Percentiles rank a stretch among this genome's conserved stretches.
These are phyloP conservation scores for Cephalopterus ornatus DNA, from an alignment of 2,113 vertebrate species.

Conservation along the genomic window DNA sequence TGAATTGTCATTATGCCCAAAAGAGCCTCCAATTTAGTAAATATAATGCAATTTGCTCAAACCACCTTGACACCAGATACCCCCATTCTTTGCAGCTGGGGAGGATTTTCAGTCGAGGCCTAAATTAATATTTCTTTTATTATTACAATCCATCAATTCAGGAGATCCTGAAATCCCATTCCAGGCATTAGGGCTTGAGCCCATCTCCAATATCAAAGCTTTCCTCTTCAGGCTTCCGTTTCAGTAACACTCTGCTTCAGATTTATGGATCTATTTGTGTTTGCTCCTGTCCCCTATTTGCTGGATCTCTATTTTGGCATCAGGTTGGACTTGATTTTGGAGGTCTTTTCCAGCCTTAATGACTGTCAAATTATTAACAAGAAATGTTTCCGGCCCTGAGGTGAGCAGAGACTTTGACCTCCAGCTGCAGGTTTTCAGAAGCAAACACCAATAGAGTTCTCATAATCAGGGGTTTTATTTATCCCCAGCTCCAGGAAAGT, in stretches of 20 bases:
- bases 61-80: background rate
- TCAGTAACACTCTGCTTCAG: background rate
- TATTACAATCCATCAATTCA: background rate
- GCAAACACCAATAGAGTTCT: background rate
- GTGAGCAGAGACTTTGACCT: background rate
- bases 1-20: background rate
- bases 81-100: rapidly evolving
- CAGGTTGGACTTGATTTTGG: background rate
- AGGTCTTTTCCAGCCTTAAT: background rate
- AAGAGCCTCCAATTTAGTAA: background rate
- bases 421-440: background rate
- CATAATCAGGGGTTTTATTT: background rate
- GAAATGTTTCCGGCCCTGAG: background rate
- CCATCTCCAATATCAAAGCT: background rate
- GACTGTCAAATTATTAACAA: background rate
- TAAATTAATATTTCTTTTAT: background rate
- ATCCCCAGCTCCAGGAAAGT: background rate
- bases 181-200: background rate
- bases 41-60: background rate
- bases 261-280: background rate
- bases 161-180: background rate
- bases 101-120: background rate
- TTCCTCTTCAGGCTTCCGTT: background rate
- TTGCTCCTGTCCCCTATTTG: background rate
- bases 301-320: background rate